phyloP scores from a whole-genome alignment of 64 coral and sea anemone genomes.

The Platygyra sinensis region DNA sequence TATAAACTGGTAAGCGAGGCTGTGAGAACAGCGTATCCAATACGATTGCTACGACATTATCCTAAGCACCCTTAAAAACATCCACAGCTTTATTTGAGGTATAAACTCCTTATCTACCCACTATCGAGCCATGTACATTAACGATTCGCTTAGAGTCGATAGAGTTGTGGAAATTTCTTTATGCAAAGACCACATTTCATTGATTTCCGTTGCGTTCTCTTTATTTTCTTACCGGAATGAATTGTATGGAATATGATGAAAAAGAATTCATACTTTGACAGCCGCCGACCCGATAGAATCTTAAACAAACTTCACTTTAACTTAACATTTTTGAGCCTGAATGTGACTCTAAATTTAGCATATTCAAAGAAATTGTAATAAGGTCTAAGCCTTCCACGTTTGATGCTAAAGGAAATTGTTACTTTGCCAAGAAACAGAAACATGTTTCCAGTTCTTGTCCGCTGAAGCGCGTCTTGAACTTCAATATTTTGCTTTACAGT shows the following conservation, averaged over 20 bases:
- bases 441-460: background rate
- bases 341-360: background rate
- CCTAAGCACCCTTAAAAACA: background rate
- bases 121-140: too few species aligned
- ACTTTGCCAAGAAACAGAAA: background rate
- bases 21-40: background rate
- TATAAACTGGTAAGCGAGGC: background rate
- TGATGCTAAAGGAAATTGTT: background rate
- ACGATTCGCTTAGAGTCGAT: too few species aligned
- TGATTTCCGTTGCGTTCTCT: background rate
- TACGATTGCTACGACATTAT: background rate
- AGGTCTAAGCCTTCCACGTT: background rate
- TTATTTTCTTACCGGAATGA: background rate
- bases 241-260: background rate
- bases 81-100: background rate
- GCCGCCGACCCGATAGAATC: background rate
- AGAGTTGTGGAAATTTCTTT: background rate
- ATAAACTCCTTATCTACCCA: background rate
- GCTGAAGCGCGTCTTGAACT: background rate
- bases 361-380: background rate
- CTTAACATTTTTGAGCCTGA: background rate
- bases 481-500: background rate
- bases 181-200: background rate
- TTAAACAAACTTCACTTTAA: conserved; percentile 8
- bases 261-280: background rate